Percentiles rank a stretch among this genome's conserved stretches.
Evolutionary conservation across 2,113 vertebrate species (phyloP).

Genomic region (Athene cunicularia): DNA sequence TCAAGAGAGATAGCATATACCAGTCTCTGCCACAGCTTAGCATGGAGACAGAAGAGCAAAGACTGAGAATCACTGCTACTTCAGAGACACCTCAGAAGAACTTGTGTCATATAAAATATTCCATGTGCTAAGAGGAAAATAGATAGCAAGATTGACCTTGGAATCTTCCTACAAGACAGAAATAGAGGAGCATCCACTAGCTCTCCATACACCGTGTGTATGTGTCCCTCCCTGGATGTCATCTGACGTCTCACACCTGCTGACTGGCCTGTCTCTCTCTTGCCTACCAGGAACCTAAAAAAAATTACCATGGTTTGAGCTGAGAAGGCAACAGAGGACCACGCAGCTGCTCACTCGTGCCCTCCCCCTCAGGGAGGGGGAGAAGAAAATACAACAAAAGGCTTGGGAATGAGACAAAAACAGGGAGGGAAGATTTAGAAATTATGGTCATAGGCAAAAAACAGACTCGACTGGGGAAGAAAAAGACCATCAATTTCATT

Average conservation of each 20-base stretch:
- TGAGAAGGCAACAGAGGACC: too few relatives aligned
- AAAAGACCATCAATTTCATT: too few relatives aligned
- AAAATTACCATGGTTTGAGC: too few relatives aligned
- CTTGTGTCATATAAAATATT: neutral
- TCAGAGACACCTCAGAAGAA: neutral
- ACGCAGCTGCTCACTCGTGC: too few relatives aligned
- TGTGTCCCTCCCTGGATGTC: accelerated
- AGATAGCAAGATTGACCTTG: neutral
- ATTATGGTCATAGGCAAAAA: too few relatives aligned
- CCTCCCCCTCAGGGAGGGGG: too few relatives aligned
- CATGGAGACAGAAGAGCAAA: neutral
- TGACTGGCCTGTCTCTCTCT: neutral
- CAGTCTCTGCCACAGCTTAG: neutral
- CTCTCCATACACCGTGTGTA: neutral
- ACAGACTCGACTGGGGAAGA: too few relatives aligned
- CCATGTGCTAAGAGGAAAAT: neutral
- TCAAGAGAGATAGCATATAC: neutral
- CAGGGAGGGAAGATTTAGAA: too few relatives aligned
- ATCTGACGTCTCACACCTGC: neutral
- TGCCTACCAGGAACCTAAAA: neutral
- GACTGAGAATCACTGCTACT: neutral
- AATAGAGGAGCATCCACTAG: neutral
- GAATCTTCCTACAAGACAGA: neutral
- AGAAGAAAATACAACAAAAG: too few relatives aligned
- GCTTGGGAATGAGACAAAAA: too few relatives aligned